Evolutionary conservation across 2,888 invertebrate species (phyloP).

Genomic region (Hypsopygia costalis): DNA sequence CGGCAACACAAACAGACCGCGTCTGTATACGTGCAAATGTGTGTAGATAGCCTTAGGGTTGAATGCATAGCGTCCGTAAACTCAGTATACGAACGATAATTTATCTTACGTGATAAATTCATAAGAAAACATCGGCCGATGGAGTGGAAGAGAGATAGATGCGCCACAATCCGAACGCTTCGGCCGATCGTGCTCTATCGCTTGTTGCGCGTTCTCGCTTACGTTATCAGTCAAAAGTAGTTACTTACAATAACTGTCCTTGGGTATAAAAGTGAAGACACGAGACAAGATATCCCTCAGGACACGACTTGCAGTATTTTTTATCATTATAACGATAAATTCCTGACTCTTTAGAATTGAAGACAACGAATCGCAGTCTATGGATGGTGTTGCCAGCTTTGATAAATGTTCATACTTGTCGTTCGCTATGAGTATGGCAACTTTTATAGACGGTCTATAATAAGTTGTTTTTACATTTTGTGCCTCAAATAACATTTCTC

Average conservation of each 20-base stretch:
- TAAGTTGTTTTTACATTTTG: conserved; percentile 41
- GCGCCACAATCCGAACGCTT: no score
- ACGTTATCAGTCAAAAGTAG: no score
- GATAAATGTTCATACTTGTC: conserved; percentile 59
- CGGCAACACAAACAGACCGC: no score
- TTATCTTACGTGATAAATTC: no score
- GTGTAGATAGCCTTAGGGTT: no score
- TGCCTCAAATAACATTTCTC: conserved; percentile 34
- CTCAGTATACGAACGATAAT: no score
- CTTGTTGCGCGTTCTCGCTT: no score
- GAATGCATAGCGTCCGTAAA: no score
- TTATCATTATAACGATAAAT: conserved; percentile 55
- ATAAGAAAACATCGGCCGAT: no score
- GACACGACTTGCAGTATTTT: conserved; percentile 41
- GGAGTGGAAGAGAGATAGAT: no score
- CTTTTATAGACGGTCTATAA: conserved; percentile 56
- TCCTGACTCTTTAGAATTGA: conserved; percentile 50
- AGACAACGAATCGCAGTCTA: conserved; percentile 62
- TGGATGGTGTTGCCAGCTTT: conserved; percentile 60
- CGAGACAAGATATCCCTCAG: conserved; percentile 42
- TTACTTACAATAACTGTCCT: conserved; percentile 70
- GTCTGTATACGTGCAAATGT: no score
- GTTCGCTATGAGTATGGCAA: conserved; percentile 69
- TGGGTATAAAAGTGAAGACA: conserved; percentile 46
- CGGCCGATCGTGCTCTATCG: no score